A percentile compares a stretch with the other conserved stretches of the same genome.
Conservation (phyloP, 2,797 vertebrate genomes). For the Molossus alvarezi region DNA sequence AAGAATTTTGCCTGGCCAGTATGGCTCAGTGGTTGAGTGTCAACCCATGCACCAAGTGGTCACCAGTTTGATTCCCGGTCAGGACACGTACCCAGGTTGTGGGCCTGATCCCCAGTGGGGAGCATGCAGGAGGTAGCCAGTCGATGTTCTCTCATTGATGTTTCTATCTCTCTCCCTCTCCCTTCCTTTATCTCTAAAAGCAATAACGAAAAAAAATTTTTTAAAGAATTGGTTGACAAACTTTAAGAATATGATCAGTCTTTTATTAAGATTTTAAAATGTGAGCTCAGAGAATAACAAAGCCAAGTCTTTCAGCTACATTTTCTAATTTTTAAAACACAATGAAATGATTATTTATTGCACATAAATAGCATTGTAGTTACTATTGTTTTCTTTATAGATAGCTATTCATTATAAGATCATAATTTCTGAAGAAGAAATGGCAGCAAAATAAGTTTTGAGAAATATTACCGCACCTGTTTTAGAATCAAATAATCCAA, state of each 20-base stretch:
- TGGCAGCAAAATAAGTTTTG: background rate
- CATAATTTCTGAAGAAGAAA: conserved; percentile 9
- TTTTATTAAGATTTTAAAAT: conserved; percentile 54
- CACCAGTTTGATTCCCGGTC: no score
- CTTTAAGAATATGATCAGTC: background rate
- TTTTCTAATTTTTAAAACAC: conserved; percentile 15
- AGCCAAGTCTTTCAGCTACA: background rate
- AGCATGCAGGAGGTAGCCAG: no score
- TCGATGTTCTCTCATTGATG: no score
- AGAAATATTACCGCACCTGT: background rate
- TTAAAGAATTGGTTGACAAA: background rate
- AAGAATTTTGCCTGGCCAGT: no score
- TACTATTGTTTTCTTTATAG: background rate
- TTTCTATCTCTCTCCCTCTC: no score
- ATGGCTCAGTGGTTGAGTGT: no score
- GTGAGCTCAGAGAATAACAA: background rate
- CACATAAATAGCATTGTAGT: background rate
- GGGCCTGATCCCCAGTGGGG: no score
- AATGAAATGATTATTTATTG: background rate
- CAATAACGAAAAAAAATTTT: no score
- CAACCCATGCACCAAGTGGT: no score
- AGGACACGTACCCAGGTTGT: no score
- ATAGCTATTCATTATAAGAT: background rate
- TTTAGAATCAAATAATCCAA: background rate
- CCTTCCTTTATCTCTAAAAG: no score